Base-by-base conservation (phyloP, 2,113 vertebrate genomes). In the Arizona elegans region DNA sequence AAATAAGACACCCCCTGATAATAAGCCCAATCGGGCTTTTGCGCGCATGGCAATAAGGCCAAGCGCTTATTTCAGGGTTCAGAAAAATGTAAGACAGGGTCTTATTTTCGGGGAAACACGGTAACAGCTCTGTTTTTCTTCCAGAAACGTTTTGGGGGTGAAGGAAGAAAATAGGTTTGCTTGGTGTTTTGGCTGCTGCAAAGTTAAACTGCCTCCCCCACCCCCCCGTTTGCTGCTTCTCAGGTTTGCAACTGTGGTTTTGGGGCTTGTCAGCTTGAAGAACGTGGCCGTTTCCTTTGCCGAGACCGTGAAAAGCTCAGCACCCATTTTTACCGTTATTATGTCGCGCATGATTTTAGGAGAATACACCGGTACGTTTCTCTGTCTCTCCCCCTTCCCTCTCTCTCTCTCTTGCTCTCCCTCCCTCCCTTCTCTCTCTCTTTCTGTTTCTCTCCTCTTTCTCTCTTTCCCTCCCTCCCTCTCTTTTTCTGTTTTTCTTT, bases 231-330 rank as follows among this genome's bases (percentile, higher is more conserved):
- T 1, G 86, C 94, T 87, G 3, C 24, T 3, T 75, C 89, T 7
- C 95, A 99, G 99, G 95, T 99, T 99, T 96, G 98, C 98, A 0
- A 99, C 99, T 0, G 99, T 99, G 86, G 99, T 99, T 8, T 95
- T 99, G 96, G 99, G 99, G 0, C 96, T 99, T 8, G 98, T 99
- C 33, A 99, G 99, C 96, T 95, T 99, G 96, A 99, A 99, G 95
- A 99, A 99, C 0, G 98, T 99, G 91, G 99, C 99, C 0, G 99
- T 99, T 90, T 99, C 99, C 0, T 99, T 99, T 88, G 98, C 99
- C 0, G 99, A 99, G 96, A 99, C 99, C 0, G 99, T 99, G 93
- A 99, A 99, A 96, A 99, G 99, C 96, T 99, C 99, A 0, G 99
- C 99, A 0, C 99, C 99, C 47, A 99, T 99, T 89, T 99, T 99